Evolutionary conservation across 2,888 invertebrate genomes (phyloP).

Genomic region (Andrena dorsata): DNA sequence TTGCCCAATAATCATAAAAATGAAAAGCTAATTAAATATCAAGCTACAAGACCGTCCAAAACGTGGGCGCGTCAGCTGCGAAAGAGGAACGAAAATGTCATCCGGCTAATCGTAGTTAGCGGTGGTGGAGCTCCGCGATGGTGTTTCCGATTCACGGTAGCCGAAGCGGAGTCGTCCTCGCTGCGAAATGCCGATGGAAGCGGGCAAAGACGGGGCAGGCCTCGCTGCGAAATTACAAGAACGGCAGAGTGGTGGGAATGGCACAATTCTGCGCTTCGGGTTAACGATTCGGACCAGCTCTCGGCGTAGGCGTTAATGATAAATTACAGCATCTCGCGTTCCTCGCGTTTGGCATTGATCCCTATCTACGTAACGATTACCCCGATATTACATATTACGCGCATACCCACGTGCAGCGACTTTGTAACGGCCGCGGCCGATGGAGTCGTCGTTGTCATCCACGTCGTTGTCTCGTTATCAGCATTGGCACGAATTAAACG

Average conservation of each 20-base stretch:
- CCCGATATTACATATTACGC: conserved; percentile 73
- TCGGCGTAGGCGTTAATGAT: conserved; percentile 81
- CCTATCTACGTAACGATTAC: conserved; percentile 82
- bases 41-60: too few species aligned
- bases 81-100: not conserved
- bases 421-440: conserved; percentile 32
- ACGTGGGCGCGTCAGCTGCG: too few species aligned
- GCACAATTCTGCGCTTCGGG: conserved; percentile 77
- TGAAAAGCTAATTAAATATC: too few species aligned
- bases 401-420: conserved; percentile 65
- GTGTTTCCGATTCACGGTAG: not conserved
- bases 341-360: conserved; percentile 83
- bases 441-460: conserved; percentile 59
- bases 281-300: conserved; percentile 76
- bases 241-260: conserved; percentile 74
- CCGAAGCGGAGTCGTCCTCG: not conserved
- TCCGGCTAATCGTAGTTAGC: not conserved
- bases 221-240: conserved; percentile 69
- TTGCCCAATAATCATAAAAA: too few species aligned
- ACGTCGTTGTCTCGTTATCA: conserved; percentile 61
- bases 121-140: not conserved
- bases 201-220: conserved; percentile 44
- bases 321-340: conserved; percentile 78
- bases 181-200: not conserved
- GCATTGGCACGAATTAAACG: conserved; percentile 59